phyloP scores from a whole-genome alignment of 2,113 vertebrate species.

The Daphoenositta chrysoptera region DNA sequence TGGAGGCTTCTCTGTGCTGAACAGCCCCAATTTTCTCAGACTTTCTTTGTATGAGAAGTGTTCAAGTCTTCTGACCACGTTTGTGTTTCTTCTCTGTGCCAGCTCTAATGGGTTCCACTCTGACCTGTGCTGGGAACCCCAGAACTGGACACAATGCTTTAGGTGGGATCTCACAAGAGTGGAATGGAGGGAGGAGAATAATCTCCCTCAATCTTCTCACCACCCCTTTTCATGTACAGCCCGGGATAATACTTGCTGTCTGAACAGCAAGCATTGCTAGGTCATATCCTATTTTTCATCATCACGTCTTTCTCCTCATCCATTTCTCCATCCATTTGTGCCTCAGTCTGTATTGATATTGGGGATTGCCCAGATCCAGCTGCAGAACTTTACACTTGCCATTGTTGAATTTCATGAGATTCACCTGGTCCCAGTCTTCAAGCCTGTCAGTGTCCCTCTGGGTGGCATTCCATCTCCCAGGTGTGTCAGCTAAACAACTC shows the following conservation, averaged over 20 bases:
- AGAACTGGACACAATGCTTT: too few species aligned
- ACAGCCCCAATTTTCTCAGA: not conserved
- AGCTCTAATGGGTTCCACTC: not conserved
- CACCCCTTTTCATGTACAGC: rapidly evolving
- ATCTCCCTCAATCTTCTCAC: not conserved
- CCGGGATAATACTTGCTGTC: not conserved
- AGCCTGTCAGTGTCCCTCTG: not conserved
- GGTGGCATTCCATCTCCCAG: too few species aligned
- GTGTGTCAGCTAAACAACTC: not conserved
- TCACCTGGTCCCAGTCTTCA: not conserved
- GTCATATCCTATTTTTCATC: not conserved
- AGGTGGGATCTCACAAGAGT: not conserved
- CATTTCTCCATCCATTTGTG: not conserved
- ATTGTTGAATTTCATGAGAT: not conserved
- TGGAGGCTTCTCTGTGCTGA: not conserved
- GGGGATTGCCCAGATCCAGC: rapidly evolving
- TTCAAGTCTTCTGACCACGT: not conserved
- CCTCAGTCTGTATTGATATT: rapidly evolving
- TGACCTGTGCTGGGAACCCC: not conserved
- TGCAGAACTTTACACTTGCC: not conserved
- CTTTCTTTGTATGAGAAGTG: not conserved
- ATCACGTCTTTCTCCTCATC: not conserved
- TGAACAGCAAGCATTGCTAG: not conserved
- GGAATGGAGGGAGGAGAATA: not conserved
- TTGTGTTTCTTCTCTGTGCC: not conserved